phyloP scores from a whole-genome alignment of 2,888 invertebrate species.

The Dolomedes plantarius region DNA sequence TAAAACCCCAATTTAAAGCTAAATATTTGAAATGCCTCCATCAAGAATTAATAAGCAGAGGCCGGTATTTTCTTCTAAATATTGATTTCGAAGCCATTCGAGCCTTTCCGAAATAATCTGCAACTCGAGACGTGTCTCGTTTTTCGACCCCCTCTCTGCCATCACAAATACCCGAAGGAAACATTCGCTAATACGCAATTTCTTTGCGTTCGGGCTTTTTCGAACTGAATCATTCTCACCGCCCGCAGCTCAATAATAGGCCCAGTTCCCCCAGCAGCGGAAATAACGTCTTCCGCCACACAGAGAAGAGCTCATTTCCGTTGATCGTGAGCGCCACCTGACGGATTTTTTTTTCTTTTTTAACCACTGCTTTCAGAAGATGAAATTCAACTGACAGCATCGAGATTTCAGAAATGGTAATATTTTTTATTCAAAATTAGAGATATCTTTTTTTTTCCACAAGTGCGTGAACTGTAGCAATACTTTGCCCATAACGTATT shows the following conservation, averaged over 20 bases:
- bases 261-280: slow-evolving; percentile 32
- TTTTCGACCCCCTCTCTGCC: background rate
- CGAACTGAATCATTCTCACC: slow-evolving; percentile 34
- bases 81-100: background rate
- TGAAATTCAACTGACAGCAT: background rate
- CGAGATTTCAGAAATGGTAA: too few species aligned
- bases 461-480: too few species aligned
- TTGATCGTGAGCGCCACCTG: slow-evolving; percentile 12
- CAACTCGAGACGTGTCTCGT: background rate
- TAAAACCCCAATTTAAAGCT: background rate
- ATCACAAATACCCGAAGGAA: background rate
- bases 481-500: too few species aligned
- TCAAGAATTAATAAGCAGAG: too few species aligned
- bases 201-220: slow-evolving; percentile 4
- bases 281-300: slow-evolving; percentile 60
- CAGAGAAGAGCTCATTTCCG: slow-evolving; percentile 65
- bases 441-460: too few species aligned
- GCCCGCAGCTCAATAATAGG: slow-evolving; percentile 37
- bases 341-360: background rate
- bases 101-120: background rate
- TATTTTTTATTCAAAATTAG: too few species aligned
- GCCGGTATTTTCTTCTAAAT: too few species aligned
- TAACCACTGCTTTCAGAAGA: too few species aligned
- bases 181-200: background rate
- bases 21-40: background rate